phyloP scores from a whole-genome alignment of 2,113 vertebrate genomes.

The Bettongia penicillata region DNA sequence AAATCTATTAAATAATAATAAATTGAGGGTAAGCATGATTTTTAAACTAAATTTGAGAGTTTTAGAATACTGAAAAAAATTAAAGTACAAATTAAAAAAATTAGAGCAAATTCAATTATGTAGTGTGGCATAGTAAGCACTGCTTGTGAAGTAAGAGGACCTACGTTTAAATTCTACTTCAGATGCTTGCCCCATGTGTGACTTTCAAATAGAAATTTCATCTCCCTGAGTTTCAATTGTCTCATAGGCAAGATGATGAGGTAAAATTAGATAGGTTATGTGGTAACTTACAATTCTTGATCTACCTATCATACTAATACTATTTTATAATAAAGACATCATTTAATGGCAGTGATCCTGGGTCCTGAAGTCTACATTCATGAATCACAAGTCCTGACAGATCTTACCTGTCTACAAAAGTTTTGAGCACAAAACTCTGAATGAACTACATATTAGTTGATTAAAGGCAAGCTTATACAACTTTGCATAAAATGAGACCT shows the following conservation, averaged over 20 bases:
- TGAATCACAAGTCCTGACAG: neutral
- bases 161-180: neutral
- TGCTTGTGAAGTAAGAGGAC: neutral
- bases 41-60: neutral
- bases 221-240: neutral
- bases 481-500: neutral
- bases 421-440: neutral
- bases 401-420: neutral
- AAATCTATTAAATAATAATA: neutral
- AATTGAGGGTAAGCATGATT: neutral
- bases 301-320: neutral
- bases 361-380: neutral
- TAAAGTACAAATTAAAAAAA: neutral
- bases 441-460: neutral
- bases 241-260: neutral
- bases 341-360: neutral
- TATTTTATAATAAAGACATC: neutral
- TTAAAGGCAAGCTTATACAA: neutral
- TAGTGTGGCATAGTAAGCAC: neutral
- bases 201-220: neutral
- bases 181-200: neutral
- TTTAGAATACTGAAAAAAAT: neutral
- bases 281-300: neutral
- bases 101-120: neutral
- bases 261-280: neutral